phyloP scores from a whole-genome alignment of 2,797 vertebrate genomes.

The Intellagama lesueurii region DNA sequence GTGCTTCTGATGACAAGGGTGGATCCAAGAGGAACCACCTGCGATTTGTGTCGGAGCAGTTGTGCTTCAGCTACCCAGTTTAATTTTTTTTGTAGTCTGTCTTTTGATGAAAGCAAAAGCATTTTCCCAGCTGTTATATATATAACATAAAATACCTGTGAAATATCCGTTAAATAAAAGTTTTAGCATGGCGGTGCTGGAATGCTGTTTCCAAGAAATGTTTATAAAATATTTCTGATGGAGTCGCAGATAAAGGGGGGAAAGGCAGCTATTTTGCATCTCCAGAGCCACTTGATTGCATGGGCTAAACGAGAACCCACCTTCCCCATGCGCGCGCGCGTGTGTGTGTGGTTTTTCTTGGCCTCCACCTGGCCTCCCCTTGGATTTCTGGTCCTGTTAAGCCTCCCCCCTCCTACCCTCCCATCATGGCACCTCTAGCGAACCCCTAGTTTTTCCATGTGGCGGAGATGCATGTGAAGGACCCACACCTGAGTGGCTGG shows the following conservation, averaged over 20 bases:
- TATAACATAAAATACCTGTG: too few relatives aligned
- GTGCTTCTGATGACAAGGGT: too few relatives aligned
- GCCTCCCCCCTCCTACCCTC: too few relatives aligned
- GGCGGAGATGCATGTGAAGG: rapidly evolving
- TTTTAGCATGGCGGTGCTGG: not conserved
- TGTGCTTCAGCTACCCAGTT: too few relatives aligned
- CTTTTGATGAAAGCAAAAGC: not conserved
- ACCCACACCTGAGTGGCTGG: not conserved
- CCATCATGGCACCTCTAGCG: not conserved
- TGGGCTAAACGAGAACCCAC: not conserved
- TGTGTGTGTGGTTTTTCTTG: too few relatives aligned
- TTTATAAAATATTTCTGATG: not conserved
- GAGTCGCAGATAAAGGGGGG: too few relatives aligned
- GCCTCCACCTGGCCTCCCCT: not conserved
- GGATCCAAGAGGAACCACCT: too few relatives aligned
- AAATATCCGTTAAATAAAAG: not conserved
- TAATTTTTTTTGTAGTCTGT: not conserved
- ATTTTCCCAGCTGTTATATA: not conserved
- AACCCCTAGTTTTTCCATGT: rapidly evolving
- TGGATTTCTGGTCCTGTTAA: not conserved
- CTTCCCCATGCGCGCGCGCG: not conserved
- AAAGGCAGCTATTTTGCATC: not conserved
- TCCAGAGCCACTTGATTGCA: too few relatives aligned
- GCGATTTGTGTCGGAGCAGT: too few relatives aligned
- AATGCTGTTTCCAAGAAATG: too few relatives aligned